Base-by-base conservation (phyloP, 2,888 invertebrate species). In the Ectemnius lituratus region DNA sequence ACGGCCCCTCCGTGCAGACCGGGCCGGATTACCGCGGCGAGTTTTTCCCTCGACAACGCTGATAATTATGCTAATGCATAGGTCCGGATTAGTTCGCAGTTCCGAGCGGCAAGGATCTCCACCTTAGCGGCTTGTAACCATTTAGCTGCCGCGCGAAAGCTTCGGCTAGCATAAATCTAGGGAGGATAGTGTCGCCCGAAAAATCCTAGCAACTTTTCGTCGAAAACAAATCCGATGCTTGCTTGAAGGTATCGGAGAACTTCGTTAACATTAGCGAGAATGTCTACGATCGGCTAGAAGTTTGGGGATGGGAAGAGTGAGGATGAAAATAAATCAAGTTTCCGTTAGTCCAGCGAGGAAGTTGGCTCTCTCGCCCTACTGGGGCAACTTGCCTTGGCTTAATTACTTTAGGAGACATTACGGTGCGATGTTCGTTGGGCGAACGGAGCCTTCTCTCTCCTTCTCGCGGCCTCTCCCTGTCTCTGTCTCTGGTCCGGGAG, bases 391-490 rank as follows among this genome's bases (percentile, higher is more conserved):
- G 70, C 69, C 75, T 37, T 37, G 70, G 63, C 71, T 82, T 86
- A 86, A 88, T 87, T 86, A 85, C 84, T 85, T 85, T 81, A 84
- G 78, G 79, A 72, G 77, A 71, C 79, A 82, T 84, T 78, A 80
- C 73, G 68, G 69, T 65, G 56, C 76, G 76, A 74, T 80, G 75
- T 70, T 74, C 68, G 71, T 62, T 70, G 70, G 52, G 56, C 62
- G 71, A 71, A 68, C 73, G 37, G 8, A 37, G 37, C 8, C 37
- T 37, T 6, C 37, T 8, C 37, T 37, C 37, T 37, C 37, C 11
- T 11, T 37, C 37, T 37, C 28, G 4, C 28, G 4, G 2, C 8
- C 37, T 37, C 37, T 4, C 37, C 11, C 37, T 37, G 8, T 37
- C 37, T 37, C 37, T 37, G 37, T 37, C 37, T 37, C 37, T 6